Evolutionary conservation across 2,888 invertebrate species (phyloP), one percentile per base, ranked within the genome.

Genomic region (Meteorus cinctellus): DNA sequence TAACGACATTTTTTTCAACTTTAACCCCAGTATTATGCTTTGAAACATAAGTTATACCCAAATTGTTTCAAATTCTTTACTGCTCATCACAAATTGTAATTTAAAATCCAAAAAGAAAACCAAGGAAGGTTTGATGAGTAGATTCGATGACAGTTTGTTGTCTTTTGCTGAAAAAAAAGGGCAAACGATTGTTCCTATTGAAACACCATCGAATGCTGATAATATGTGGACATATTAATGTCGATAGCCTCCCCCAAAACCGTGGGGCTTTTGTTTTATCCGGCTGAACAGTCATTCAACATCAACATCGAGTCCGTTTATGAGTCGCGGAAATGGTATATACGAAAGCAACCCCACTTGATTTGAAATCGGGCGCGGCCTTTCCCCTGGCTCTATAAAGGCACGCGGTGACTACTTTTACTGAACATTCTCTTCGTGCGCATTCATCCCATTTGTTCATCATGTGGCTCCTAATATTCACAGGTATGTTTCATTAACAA

Each of bases 351-450:
- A 88, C 87, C 88, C 88, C 88, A 88, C 88, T 83, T 86, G 86
- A 81, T 76, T 79, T 72, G 80, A 79, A 78, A 79, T 81, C 87
- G 86, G 87, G 86, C 86, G 86, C 86, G 85, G 88, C 88, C 88
- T 88, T 88, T 88, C 87, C 87, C 87, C 83, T 84, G 81, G 86
- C 86, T 88, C 87, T 88, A 88, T 88, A 88, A 88, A 88, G 86
- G 86, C 84, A 86, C 85, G 85, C 84, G 82, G 83, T 84, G 82
- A 83, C 83, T 83, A 86, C 85, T 84, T 85, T 82, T 78, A 83
- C 81, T 80, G 84, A 86, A 87, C 88, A 88, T 88, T 88, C 88
- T 84, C 87, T 86, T 86, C 81, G 79, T 86, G 85, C 83, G 85
- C 80, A 84, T 84, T 87, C 84, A 85, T 85, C 85, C 81, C 76